These are phyloP conservation scores for Sitta europaea DNA, from an alignment of 2,113 vertebrate genomes.

Conservation along the genomic window DNA sequence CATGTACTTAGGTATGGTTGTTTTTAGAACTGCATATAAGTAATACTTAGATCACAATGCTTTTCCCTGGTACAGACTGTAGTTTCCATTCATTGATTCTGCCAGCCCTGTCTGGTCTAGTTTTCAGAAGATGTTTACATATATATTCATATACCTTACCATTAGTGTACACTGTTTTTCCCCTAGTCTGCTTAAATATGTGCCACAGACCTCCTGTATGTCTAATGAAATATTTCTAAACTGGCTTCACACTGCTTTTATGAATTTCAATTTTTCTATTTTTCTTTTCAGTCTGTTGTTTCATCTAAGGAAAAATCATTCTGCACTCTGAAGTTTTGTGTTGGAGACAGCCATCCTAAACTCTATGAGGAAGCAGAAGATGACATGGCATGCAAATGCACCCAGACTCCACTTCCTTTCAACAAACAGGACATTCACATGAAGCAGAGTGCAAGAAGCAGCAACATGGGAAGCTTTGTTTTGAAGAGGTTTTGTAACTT, in stretches of 20 bases:
- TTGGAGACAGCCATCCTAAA: background rate
- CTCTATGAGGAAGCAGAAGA: background rate
- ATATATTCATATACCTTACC: background rate
- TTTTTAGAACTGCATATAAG: background rate
- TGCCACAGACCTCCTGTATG: background rate
- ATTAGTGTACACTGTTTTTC: background rate
- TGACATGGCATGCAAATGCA: fast-evolving
- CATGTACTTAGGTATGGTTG: background rate
- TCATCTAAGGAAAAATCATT: background rate
- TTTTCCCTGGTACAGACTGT: background rate
- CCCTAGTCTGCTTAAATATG: background rate
- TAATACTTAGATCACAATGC: background rate
- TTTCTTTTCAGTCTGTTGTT: background rate
- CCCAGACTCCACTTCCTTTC: background rate
- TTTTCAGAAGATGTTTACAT: background rate
- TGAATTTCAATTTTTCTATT: background rate
- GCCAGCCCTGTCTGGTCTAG: background rate
- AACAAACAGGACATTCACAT: background rate
- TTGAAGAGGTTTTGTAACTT: background rate
- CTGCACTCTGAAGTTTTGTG: background rate
- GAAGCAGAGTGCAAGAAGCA: background rate
- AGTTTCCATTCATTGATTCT: background rate
- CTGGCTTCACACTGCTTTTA: background rate
- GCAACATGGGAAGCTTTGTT: background rate
- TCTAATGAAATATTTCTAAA: background rate